phyloP scores from a whole-genome alignment of 1,140 invertebrate species.

The Harpegnathos saltator region DNA sequence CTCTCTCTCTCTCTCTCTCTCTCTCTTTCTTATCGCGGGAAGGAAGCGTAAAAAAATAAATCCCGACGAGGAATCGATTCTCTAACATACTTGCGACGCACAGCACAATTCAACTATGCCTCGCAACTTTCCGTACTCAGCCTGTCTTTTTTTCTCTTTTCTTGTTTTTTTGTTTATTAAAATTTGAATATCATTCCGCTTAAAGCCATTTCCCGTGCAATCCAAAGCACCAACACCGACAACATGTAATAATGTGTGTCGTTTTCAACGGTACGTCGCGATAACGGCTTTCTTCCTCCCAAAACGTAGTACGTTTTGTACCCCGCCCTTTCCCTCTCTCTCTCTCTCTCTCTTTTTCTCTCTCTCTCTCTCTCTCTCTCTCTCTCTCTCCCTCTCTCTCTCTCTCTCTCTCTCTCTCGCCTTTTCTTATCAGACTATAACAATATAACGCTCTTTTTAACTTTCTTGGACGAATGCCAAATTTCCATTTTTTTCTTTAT shows the following conservation, averaged over 20 bases:
- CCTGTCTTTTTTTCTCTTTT: too few species aligned
- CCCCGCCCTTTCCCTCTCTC: constrained; percentile 18
- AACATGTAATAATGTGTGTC: constrained; percentile 59
- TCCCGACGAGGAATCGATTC: constrained; percentile 23
- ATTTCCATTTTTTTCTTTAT: constrained; percentile 64
- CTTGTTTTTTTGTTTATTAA: constrained; percentile 28
- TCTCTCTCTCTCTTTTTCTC: too few species aligned
- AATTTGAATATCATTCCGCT: constrained; percentile 56
- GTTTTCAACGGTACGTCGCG: constrained; percentile 30
- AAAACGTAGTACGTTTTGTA: constrained; percentile 49
- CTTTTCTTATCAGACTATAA: constrained; percentile 74
- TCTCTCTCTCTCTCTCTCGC: constrained; percentile 10
- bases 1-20: too few species aligned
- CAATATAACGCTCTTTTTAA: constrained; percentile 71
- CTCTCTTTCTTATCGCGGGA: not conserved
- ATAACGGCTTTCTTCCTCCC: constrained; percentile 43
- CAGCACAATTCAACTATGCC: constrained; percentile 4
- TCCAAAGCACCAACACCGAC: constrained; percentile 61
- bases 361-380: constrained; percentile 5
- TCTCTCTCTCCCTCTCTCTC: not conserved
- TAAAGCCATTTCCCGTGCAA: constrained; percentile 56
- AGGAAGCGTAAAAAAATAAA: constrained; percentile 44
- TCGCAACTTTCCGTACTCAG: not conserved
- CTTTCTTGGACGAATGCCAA: constrained; percentile 77
- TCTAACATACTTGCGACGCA: constrained; percentile 2